These are phyloP conservation scores for Choloepus didactylus DNA, from an alignment of 2,797 vertebrate species.

Conservation along the genomic window DNA sequence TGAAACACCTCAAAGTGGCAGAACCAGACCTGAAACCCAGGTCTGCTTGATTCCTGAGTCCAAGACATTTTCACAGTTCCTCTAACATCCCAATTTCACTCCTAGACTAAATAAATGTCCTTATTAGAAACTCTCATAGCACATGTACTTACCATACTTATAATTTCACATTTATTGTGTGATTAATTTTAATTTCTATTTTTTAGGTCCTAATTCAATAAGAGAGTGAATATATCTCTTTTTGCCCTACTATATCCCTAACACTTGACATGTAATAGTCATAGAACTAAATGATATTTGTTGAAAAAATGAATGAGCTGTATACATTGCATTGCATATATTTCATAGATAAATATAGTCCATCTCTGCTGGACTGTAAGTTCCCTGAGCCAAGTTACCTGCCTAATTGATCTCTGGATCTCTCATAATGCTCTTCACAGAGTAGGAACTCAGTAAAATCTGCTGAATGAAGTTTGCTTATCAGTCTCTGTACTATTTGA, in stretches of 20 bases:
- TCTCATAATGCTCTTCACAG: neutral
- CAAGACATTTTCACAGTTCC: neutral
- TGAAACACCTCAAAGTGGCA: neutral
- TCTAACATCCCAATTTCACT: neutral
- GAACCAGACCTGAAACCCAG: neutral
- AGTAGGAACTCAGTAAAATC: neutral
- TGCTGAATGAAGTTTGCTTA: neutral
- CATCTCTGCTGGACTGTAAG: neutral
- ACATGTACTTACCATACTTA: neutral
- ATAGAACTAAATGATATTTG: neutral
- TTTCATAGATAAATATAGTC: neutral
- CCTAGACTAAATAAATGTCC: neutral
- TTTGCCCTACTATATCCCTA: neutral
- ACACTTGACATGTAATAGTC: neutral
- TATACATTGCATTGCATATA: neutral
- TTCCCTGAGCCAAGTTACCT: neutral
- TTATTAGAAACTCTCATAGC: neutral
- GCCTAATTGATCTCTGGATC: conserved; percentile 7
- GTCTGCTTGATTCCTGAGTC: neutral
- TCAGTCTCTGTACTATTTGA: neutral
- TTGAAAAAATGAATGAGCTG: neutral
- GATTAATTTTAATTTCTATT: neutral
- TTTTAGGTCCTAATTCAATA: neutral
- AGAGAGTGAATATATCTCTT: neutral
- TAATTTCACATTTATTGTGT: neutral